These are phyloP conservation scores for Plusia festucae DNA, from an alignment of 2,888 invertebrate species.

Conservation along the genomic window DNA sequence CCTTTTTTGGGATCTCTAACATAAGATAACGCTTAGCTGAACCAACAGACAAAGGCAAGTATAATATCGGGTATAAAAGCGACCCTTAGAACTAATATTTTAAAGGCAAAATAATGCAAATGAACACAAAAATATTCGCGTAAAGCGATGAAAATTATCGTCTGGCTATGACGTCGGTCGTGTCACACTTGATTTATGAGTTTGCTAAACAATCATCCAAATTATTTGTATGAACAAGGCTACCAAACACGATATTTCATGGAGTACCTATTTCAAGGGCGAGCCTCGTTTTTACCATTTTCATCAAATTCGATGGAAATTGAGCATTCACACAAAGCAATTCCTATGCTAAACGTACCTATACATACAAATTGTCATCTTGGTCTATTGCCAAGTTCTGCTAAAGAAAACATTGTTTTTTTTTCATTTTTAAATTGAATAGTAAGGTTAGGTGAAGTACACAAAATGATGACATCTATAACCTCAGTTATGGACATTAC, in stretches of 20 bases:
- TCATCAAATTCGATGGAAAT: constrained; percentile 10
- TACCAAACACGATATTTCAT: constrained; percentile 24
- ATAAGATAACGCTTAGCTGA: not conserved
- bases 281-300: constrained; percentile 10
- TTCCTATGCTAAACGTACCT: not conserved
- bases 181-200: constrained; percentile 57
- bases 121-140: constrained; percentile 14
- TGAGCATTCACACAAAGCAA: not conserved
- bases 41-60: not conserved
- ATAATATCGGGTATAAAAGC: not conserved
- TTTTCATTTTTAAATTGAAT: not conserved
- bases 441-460: not conserved
- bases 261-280: constrained; percentile 49
- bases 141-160: constrained; percentile 42
- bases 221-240: constrained; percentile 59
- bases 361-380: not conserved
- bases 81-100: not conserved
- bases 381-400: constrained; percentile 32
- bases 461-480: not conserved
- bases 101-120: not conserved
- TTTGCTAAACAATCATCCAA: constrained; percentile 56
- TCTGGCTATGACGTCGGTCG: constrained; percentile 50
- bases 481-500: not conserved
- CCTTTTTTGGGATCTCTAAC: not conserved
- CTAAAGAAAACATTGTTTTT: not conserved